phyloP scores from a whole-genome alignment of 2,888 invertebrate species.

The Aphodius sticticus region DNA sequence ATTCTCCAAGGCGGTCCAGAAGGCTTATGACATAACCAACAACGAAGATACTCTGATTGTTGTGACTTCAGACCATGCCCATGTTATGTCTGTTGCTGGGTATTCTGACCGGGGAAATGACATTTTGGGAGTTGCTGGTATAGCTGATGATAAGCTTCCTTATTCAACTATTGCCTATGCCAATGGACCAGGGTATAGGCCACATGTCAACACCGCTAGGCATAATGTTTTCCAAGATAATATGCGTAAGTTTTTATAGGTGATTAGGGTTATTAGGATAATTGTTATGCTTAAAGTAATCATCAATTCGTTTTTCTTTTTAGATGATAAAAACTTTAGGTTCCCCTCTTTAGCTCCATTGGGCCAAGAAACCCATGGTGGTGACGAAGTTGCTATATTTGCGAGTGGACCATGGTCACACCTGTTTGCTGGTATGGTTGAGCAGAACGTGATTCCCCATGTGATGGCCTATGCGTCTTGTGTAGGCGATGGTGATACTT shows the following conservation, averaged over 20 bases:
- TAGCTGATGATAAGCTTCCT: constrained; percentile 64
- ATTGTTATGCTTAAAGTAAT: background rate
- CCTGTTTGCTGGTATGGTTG: constrained; percentile 79
- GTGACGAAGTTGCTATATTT: constrained; percentile 81
- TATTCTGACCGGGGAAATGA: constrained; percentile 71
- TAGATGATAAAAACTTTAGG: constrained; percentile 61
- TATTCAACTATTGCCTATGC: constrained; percentile 78
- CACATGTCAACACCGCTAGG: constrained; percentile 53
- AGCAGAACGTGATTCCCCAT: constrained; percentile 82
- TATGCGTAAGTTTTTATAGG: constrained; percentile 49
- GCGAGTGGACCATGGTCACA: constrained; percentile 83
- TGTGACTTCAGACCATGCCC: constrained; percentile 81
- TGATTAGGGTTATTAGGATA: too few relatives aligned
- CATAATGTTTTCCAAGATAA: constrained; percentile 65
- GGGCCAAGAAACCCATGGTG: constrained; percentile 72
- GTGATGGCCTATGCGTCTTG: constrained; percentile 78
- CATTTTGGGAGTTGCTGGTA: constrained; percentile 65
- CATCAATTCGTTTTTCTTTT: constrained; percentile 6
- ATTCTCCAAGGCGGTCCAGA: constrained; percentile 65
- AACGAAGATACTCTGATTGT: constrained; percentile 79
- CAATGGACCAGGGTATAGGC: constrained; percentile 73
- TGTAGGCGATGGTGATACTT: constrained; percentile 67
- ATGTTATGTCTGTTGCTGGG: constrained; percentile 79
- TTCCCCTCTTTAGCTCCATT: constrained; percentile 72
- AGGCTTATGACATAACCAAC: constrained; percentile 69